Evolutionary conservation across 2,888 invertebrate genomes (phyloP), one percentile per base, ranked within the genome.

Genomic region (Ochropleura plecta): DNA sequence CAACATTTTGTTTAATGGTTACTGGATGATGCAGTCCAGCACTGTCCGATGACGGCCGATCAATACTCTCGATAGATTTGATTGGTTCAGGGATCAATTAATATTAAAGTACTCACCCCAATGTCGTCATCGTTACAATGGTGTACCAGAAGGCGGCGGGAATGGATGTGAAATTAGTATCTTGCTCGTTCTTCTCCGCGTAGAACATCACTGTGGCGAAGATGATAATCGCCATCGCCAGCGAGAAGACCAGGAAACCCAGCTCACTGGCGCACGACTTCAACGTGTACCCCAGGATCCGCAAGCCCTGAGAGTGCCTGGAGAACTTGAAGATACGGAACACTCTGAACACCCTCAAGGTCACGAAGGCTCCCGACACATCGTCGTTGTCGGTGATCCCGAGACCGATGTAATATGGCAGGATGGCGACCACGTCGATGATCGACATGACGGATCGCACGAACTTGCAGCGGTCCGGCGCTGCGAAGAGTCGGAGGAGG

Each of bases 161-260:
- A 97, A 99, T 99, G 94, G 99, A 99, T 83, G 99, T 99, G 97
- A 99, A 99, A 95, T 98, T 98, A 73, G 99, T 99, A 90, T 98
- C 98, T 90, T 98, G 98, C 86, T 99, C 99, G 94, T 99, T 99
- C 97, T 99, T 99, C 97, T 99, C 99, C 70, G 99, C 99, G 97
- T 99, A 99, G 97, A 99, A 99, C 99, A 99, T 99, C 89, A 99
- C 99, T 59, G 99, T 99, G 83, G 99, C 99, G 95, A 99, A 99
- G 92, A 99, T 99, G 92, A 99, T 99, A 95, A 99, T 99, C 91
- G 99, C 99, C 99, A 99, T 99, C 84, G 99, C 99, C 92, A 99
- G 97, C 49, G 99, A 99, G 96, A 99, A 99, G 80, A 99, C 99
- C 83, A 99, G 98, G 97, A 99, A 99, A 87, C 99, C 99, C 89